Evolutionary conservation across 1,140 invertebrate species (phyloP).

Genomic region (Muscidifurax raptorellus): DNA sequence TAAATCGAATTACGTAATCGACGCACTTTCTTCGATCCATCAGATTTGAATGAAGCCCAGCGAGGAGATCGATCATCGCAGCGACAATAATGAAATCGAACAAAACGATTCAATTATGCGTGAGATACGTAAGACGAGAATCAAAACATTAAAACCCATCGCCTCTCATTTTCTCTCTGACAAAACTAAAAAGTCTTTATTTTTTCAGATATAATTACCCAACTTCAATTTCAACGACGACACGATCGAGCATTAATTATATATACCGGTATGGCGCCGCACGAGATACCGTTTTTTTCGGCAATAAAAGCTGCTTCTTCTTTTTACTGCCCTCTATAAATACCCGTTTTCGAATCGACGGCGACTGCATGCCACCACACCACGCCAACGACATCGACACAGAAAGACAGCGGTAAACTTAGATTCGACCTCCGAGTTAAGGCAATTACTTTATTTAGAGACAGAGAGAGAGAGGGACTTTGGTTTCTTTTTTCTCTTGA

Average conservation of each 20-base stretch:
- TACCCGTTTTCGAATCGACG: constrained; percentile 39
- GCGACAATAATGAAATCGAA: background rate
- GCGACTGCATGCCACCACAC: background rate
- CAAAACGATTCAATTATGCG: too few species aligned
- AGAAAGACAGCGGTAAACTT: constrained; percentile 13
- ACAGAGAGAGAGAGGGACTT: background rate
- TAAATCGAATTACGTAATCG: background rate
- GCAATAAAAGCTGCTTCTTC: constrained; percentile 32
- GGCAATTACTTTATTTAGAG: constrained; percentile 18
- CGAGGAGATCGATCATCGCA: too few species aligned
- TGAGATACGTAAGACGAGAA: too few species aligned
- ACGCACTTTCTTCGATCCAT: background rate
- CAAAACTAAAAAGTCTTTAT: constrained; percentile 20
- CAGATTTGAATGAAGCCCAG: background rate
- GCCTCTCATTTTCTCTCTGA: background rate
- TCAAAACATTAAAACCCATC: background rate
- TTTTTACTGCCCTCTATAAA: constrained; percentile 45
- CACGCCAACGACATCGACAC: background rate
- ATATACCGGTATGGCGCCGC: background rate
- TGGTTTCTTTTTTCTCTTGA: background rate
- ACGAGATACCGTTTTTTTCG: constrained; percentile 46
- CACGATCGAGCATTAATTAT: constrained; percentile 30
- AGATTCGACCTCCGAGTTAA: constrained; percentile 32
- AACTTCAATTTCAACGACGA: constrained; percentile 2
- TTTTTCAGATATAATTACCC: constrained; percentile 20